Percentiles rank a stretch among this genome's conserved stretches.
These are phyloP conservation scores for Spicauda simplicius DNA, from an alignment of 2,888 invertebrate genomes.

Conservation along the genomic window DNA sequence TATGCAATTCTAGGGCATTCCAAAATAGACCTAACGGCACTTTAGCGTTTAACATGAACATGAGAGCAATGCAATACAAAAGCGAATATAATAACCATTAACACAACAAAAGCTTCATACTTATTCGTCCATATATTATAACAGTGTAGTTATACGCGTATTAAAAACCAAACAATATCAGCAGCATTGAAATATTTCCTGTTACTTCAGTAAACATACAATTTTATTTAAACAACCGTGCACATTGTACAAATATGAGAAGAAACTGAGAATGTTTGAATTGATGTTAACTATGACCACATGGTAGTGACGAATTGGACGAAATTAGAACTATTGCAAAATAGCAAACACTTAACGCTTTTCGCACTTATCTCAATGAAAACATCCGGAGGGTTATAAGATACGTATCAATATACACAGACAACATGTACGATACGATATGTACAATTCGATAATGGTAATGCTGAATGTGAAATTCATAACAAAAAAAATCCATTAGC, in stretches of 20 bases:
- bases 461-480: no score
- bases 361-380: slow-evolving; percentile 4
- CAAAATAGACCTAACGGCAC: not conserved
- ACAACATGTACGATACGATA: no score
- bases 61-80: not conserved
- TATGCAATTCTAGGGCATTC: not conserved
- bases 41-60: not conserved
- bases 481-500: no score
- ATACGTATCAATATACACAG: not conserved
- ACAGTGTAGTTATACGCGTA: no score
- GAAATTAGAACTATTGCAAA: slow-evolving; percentile 2
- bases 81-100: not conserved
- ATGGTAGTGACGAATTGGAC: not conserved
- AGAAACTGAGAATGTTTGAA: not conserved
- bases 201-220: not conserved
- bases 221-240: not conserved
- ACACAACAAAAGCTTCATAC: no score
- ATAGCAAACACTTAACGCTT: slow-evolving; percentile 2
- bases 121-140: no score
- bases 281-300: not conserved
- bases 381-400: not conserved
- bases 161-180: not conserved
- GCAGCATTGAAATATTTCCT: not conserved
- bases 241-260: no score
- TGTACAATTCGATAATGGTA: no score